Evolutionary conservation across 2,888 invertebrate genomes (phyloP), one percentile per base, ranked within the genome.

Genomic region (Myopa tessellatipennis): DNA sequence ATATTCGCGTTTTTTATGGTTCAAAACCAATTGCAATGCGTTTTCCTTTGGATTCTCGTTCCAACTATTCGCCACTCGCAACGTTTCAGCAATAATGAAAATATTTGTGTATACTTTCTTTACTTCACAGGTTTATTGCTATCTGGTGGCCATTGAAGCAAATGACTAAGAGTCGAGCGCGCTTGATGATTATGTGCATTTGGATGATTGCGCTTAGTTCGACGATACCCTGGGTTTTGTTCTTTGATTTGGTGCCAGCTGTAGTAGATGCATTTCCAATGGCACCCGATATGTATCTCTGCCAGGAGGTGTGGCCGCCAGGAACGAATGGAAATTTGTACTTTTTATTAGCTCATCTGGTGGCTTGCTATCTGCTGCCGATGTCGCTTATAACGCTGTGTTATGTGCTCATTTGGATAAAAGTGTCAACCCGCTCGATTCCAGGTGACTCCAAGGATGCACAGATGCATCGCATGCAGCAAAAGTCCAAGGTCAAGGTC

Each of bases 111-210:
- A 16, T 16, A 12, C n/a, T 16, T n/a, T 58, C 4, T 58, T 58
- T 58, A 16, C 58, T 91, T 92, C 94, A 26, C 94, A 98, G 98
- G 91, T 98, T 97, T 88, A 92, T 98, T 83, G 98, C 98, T 68
- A 98, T 98, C 85, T 97, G 98, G 95, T 97, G 96, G 94, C 96
- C 97, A 3, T 89, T 98, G 84, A 96, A 95, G 86, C 96, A 97
- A 89, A 96, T 98, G 90, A 96, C 97, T 69, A 96, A 96, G 86
- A 92, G 94, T 76, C 93, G 96, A 26, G 96, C 97, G 12, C 92
- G 96, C 75, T 91, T 95, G 88, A 95, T 97, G 92, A 97, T 98
- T 84, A 91, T 95, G 79, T 91, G 96, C 85, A 97, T 97, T 85
- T 98, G 98, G 98, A 91, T 95, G 85, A 93, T 96, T 83, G 96